phyloP scores from a whole-genome alignment of 1,140 invertebrate genomes.

The Eupristina koningsbergeri region DNA sequence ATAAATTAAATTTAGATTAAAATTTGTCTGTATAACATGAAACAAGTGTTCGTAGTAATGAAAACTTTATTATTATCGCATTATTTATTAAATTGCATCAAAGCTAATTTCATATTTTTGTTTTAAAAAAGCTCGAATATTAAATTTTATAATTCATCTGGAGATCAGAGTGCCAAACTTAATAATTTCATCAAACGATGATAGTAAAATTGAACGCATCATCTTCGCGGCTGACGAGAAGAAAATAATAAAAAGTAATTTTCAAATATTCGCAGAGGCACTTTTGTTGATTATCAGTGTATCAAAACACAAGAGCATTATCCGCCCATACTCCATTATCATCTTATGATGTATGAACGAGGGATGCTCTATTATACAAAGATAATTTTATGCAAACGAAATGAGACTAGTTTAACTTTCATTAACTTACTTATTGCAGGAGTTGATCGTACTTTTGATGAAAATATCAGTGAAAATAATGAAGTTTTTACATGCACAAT shows the following conservation, averaged over 20 bases:
- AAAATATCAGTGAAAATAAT: background rate
- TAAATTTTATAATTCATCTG: background rate
- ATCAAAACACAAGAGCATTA: constrained; percentile 20
- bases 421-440: constrained; percentile 25
- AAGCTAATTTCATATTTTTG: background rate
- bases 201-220: background rate
- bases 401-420: constrained; percentile 16
- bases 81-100: background rate
- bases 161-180: background rate
- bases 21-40: too few relatives aligned
- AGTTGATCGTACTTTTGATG: background rate
- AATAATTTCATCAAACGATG: background rate
- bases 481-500: constrained; percentile 15
- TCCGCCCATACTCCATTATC: background rate
- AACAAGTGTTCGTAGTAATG: background rate
- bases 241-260: constrained; percentile 28
- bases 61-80: background rate
- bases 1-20: too few relatives aligned
- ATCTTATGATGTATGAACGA: constrained; percentile 22
- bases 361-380: background rate
- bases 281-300: constrained; percentile 18
- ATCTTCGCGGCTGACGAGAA: background rate
- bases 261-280: constrained; percentile 24
- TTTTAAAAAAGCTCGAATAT: background rate
- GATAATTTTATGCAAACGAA: constrained; percentile 34